Conservation (phyloP, 2,888 invertebrate species). For the Apotomis capreana region DNA sequence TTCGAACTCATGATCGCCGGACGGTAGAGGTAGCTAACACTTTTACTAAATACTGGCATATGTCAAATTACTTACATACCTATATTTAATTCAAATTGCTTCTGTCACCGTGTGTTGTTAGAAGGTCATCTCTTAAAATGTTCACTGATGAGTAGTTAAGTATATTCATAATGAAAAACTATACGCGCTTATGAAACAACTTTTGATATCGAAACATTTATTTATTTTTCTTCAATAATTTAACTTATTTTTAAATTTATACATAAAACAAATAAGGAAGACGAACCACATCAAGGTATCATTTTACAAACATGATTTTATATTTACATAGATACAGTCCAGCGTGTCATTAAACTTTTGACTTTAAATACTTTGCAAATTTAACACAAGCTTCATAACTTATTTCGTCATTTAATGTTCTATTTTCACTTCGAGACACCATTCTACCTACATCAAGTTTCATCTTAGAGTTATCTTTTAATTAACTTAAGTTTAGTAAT, state of each 20-base stretch:
- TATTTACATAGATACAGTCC: constrained; percentile 75
- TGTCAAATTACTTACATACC: no score
- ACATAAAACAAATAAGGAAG: constrained; percentile 81
- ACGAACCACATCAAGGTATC: constrained; percentile 69
- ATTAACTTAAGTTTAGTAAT: constrained; percentile 24
- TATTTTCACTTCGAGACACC: constrained; percentile 28
- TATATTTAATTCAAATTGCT: no score
- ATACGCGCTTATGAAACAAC: constrained; percentile 10
- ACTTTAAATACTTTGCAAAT: constrained; percentile 37
- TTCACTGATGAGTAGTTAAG: background rate
- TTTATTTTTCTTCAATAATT: constrained; percentile 80
- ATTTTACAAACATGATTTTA: constrained; percentile 65
- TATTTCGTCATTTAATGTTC: constrained; percentile 24
- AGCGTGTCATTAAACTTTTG: constrained; percentile 17
- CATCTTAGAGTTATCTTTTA: constrained; percentile 15
- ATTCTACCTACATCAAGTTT: constrained; percentile 16
- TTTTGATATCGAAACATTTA: constrained; percentile 76
- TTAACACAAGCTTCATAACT: constrained; percentile 35
- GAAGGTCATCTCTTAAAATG: background rate
- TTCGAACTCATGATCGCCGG: no score
- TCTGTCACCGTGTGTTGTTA: no score
- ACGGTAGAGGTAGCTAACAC: no score
- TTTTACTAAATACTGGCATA: no score
- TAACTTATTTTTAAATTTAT: constrained; percentile 74
- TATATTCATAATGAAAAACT: no score